A percentile compares a stretch with the other conserved stretches of the same genome.
Conservation (phyloP, 2,888 invertebrate genomes). For the Parnassius mnemosyne region DNA sequence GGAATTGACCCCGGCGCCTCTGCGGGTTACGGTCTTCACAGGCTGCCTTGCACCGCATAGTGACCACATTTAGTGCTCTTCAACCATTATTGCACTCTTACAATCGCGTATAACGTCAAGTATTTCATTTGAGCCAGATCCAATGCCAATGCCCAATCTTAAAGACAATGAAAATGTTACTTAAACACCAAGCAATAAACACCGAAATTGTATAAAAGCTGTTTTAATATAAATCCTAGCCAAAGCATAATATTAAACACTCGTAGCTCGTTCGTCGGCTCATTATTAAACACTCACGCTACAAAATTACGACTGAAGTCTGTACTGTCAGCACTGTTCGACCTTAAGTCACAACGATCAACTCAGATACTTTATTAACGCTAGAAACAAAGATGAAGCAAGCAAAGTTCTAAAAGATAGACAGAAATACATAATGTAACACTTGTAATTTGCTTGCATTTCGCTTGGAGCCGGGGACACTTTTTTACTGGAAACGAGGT, state of each 20-base stretch:
- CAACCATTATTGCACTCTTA: too few species aligned
- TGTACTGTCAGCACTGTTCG: constrained; percentile 44
- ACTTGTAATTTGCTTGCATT: background rate
- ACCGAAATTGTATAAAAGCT: constrained; percentile 1
- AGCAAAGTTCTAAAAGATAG: constrained; percentile 32
- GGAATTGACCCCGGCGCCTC: too few species aligned
- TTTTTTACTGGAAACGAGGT: too few species aligned
- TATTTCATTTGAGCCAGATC: too few species aligned
- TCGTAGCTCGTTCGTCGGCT: too few species aligned
- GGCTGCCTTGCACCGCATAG: too few species aligned
- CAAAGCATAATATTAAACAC: too few species aligned
- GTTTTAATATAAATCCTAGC: constrained; percentile 17
- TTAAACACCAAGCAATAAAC: background rate
- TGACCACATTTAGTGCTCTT: too few species aligned
- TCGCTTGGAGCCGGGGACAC: too few species aligned
- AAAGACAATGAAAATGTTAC: background rate
- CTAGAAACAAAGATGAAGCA: constrained; percentile 43
- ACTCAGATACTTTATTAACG: constrained; percentile 50
- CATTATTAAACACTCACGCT: background rate
- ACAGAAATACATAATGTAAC: constrained; percentile 4
- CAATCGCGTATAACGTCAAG: too few species aligned
- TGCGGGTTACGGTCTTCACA: too few species aligned
- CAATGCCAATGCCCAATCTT: too few species aligned
- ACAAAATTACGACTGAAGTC: constrained; percentile 43
- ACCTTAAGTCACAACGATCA: constrained; percentile 53